A percentile compares a stretch with the other conserved stretches of the same genome.
Conservation (phyloP, 2,888 invertebrate species). For the Pristionchus fissidentatus region DNA sequence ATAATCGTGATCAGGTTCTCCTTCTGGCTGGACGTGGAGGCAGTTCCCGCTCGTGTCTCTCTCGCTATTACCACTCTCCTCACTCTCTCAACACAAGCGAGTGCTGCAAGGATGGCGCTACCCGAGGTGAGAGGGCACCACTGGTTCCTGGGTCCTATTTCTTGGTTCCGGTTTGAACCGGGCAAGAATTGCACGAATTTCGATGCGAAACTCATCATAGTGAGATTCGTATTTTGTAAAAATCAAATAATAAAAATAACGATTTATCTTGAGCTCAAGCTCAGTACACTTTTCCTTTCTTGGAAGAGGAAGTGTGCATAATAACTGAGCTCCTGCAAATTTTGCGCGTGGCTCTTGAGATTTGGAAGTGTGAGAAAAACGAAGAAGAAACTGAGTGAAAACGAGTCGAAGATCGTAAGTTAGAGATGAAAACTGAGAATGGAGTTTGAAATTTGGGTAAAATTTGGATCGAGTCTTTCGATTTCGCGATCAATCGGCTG, state of each 20-base stretch:
- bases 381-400: background rate
- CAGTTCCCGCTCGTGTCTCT: slow-evolving; percentile 79
- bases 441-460: background rate
- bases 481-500: too few relatives aligned
- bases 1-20: slow-evolving; percentile 77
- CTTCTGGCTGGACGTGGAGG: slow-evolving; percentile 80
- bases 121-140: slow-evolving; percentile 69
- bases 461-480: background rate
- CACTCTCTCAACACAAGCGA: slow-evolving; percentile 74
- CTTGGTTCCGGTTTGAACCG: too few relatives aligned
- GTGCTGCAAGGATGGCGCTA: slow-evolving; percentile 73
- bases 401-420: background rate
- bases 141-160: too few relatives aligned
- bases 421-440: background rate
- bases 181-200: too few relatives aligned
- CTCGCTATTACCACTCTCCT: slow-evolving; percentile 74
- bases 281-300: too few relatives aligned
- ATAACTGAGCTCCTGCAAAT: too few relatives aligned
- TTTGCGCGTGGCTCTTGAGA: too few relatives aligned
- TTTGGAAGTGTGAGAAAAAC: background rate
- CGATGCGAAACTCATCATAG: too few relatives aligned
- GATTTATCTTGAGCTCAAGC: too few relatives aligned
- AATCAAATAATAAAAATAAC: too few relatives aligned
- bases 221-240: too few relatives aligned
- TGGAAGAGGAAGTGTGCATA: too few relatives aligned